phyloP scores from a whole-genome alignment of 2,113 vertebrate species.

The Numida meleagris region DNA sequence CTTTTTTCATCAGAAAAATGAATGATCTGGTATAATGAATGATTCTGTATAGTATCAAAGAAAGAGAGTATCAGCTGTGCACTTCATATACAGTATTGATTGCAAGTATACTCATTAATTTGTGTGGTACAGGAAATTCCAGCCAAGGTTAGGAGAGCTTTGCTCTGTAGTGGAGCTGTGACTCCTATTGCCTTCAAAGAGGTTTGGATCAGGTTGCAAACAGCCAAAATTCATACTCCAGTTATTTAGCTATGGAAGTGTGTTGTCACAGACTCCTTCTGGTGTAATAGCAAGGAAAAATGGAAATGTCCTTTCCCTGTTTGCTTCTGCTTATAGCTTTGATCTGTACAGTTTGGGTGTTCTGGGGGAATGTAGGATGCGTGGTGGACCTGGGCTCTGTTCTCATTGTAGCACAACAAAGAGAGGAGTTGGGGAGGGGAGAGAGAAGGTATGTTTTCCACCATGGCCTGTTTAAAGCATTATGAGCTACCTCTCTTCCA shows the following conservation, averaged over 20 bases:
- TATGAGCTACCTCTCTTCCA: constrained; percentile 33
- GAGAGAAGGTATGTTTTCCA: neutral
- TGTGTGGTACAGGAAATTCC: neutral
- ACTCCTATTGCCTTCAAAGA: neutral
- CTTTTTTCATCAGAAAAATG: neutral
- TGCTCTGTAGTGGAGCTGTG: neutral
- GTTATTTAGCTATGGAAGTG: neutral
- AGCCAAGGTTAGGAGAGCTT: neutral
- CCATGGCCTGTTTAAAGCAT: constrained; percentile 37
- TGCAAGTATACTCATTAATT: neutral
- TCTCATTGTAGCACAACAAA: neutral
- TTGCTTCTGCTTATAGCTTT: neutral
- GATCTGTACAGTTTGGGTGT: neutral
- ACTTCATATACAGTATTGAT: neutral
- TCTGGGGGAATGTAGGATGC: neutral
- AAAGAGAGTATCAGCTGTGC: neutral
- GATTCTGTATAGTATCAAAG: neutral
- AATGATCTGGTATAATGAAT: neutral
- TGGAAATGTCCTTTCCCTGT: neutral
- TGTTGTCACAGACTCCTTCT: neutral
- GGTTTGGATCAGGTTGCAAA: neutral
- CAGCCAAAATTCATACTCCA: neutral
- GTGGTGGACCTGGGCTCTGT: neutral
- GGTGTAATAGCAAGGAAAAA: neutral
- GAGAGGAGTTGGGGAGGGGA: neutral